Evolutionary conservation across 2,113 vertebrate genomes (phyloP).

Genomic region (Fregata magnificens): DNA sequence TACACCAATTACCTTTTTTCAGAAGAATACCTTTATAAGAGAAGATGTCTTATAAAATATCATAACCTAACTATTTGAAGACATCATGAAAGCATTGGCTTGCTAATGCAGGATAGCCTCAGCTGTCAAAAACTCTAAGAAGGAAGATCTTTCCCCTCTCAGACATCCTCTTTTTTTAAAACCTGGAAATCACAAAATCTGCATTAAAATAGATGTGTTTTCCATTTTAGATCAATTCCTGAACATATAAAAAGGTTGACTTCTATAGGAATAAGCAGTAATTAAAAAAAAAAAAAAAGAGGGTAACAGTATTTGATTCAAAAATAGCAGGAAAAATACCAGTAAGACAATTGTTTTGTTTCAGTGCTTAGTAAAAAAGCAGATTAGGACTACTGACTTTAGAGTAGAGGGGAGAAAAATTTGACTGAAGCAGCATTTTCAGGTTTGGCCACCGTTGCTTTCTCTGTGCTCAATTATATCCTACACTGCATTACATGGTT

Average conservation of each 20-base stretch:
- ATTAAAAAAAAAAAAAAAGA: neutral
- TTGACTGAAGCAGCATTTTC: neutral
- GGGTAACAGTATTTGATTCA: neutral
- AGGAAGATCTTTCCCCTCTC: neutral
- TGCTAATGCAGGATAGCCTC: neutral
- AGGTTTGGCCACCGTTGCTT: neutral
- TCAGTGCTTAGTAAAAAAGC: neutral
- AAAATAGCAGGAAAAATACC: neutral
- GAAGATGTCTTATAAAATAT: neutral
- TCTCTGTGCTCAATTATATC: neutral
- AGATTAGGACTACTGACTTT: neutral
- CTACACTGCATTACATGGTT: neutral
- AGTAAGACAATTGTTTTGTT: neutral
- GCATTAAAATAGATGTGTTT: neutral
- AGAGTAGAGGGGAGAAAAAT: neutral
- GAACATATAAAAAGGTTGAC: neutral
- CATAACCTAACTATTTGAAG: neutral
- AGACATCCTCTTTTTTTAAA: neutral
- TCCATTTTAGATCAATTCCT: neutral
- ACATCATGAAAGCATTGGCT: neutral
- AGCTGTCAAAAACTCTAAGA: neutral
- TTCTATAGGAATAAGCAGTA: neutral
- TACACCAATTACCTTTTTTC: neutral
- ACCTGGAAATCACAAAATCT: neutral
- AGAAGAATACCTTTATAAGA: neutral